Conservation (phyloP, 2,113 vertebrate species). For the Megalops atlanticus region DNA sequence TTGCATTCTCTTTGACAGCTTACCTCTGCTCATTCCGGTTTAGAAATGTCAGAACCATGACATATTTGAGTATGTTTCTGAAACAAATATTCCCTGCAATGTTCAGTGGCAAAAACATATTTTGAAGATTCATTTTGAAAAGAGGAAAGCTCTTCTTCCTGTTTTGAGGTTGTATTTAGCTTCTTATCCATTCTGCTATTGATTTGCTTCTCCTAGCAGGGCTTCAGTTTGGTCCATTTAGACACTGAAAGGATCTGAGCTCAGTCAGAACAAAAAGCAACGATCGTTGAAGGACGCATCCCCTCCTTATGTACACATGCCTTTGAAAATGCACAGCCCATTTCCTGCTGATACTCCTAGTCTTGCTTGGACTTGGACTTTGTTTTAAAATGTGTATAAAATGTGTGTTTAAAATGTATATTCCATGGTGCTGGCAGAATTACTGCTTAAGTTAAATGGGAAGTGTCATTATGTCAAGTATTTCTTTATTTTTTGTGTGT, state of each 20-base stretch:
- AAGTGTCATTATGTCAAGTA: too few species aligned
- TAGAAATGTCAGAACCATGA: constrained; percentile 13
- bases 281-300: constrained; percentile 3
- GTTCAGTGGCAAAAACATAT: background rate
- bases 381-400: too few species aligned
- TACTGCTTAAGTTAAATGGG: too few species aligned
- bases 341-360: too few species aligned
- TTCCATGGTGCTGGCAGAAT: too few species aligned
- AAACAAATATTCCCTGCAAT: background rate
- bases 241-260: background rate
- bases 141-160: background rate
- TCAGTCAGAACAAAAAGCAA: background rate
- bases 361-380: background rate
- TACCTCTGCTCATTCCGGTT: too few species aligned
- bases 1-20: too few species aligned
- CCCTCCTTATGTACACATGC: background rate
- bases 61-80: too few species aligned
- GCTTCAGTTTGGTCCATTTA: constrained; percentile 20
- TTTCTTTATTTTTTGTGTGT: too few species aligned
- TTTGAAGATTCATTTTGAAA: background rate
- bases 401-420: too few species aligned
- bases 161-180: constrained; percentile 28
- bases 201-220: constrained; percentile 5
- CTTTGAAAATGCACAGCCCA: constrained; percentile 7
- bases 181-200: constrained; percentile 16